Evolutionary conservation across 2,797 vertebrate species (phyloP), one percentile per base, ranked within the genome.

Genomic region (Enoplosus armatus): DNA sequence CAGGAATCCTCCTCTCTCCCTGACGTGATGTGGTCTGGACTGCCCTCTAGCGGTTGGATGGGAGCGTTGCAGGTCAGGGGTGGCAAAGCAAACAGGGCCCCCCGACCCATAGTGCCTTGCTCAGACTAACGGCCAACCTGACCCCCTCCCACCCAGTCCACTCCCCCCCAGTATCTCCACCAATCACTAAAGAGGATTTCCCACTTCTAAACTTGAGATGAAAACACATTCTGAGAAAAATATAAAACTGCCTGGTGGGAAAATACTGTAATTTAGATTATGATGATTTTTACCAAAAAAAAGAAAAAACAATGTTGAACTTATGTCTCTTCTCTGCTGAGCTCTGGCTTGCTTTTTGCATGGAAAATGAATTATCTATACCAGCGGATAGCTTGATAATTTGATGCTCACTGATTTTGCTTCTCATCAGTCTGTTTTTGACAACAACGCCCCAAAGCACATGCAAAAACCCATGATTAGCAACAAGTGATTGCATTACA

Each of bases 101-200:
- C n/a, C n/a, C 72, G 62, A 84, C 80, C 90, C 84, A 83, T 35
- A 94, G 95, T 95, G 94, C 91, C 93, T 88, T 92, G 93, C 91
- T 85, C 88, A 90, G 86, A 90, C 90, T 89, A 80, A 85, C 41
- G 5, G 82, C 82, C 90, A 77, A 63, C 89, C 81, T 87, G 87
- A 87, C 87, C 41, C 72, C 87, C 80, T 87, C 89, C 83, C 37
- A 10, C 26, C 35, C 51, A 66, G 56, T 51, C 76, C 81, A 59
- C 79, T 87, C 88, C 83, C 37, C 10, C 26, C 26, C 51, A 66
- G 56, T 22, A 58, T 82, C 59, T 22, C 55, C 72, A 80, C 77
- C 67, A 67, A 80, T 85, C 87, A 83, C 10, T 71, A 68, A 76
- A 20, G 76, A 80, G 83, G 81, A 58, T 37, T 61, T 76, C 71